A percentile compares a stretch with the other conserved stretches of the same genome.
Conservation (phyloP, 1,140 invertebrate genomes). For the Oedothorax gibbosus region DNA sequence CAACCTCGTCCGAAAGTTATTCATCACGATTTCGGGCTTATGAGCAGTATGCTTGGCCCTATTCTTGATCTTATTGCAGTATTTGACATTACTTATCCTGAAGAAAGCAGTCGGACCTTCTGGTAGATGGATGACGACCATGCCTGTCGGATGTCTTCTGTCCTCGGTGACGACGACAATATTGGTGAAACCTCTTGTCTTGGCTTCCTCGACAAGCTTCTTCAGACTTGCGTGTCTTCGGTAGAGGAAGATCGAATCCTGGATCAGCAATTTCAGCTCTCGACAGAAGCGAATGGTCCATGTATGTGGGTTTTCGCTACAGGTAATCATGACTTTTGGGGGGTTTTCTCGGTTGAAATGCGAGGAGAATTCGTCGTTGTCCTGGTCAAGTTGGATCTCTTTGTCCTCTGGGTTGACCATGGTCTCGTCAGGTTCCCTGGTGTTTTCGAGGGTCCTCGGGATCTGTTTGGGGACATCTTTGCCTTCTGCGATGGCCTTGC, state of each 20-base stretch:
- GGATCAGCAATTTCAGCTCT: constrained; percentile 90
- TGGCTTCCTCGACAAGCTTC: constrained; percentile 88
- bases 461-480: constrained; percentile 75
- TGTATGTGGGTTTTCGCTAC: constrained; percentile 87
- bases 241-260: constrained; percentile 85
- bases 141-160: constrained; percentile 86
- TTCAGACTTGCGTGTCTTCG: constrained; percentile 90
- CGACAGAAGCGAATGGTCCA: constrained; percentile 92
- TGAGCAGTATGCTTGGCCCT: constrained; percentile 78
- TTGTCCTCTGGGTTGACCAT: constrained; percentile 83
- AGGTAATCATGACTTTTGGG: constrained; percentile 96
- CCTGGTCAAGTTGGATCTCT: constrained; percentile 81
- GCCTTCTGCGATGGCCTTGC: constrained; percentile 31
- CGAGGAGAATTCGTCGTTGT: constrained; percentile 86
- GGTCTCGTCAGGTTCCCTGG: constrained; percentile 92
- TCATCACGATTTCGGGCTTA: constrained; percentile 94
- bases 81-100: constrained; percentile 71
- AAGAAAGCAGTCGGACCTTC: constrained; percentile 95
- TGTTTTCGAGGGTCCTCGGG: constrained; percentile 93
- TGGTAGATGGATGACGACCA: constrained; percentile 93
- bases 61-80: constrained; percentile 65
- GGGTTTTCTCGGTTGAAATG: constrained; percentile 88
- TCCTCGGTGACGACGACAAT: constrained; percentile 95
- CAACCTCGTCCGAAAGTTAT: constrained; percentile 95
- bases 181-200: constrained; percentile 84